phyloP scores from a whole-genome alignment of 2,888 invertebrate species.

The Drosophila eohydei region DNA sequence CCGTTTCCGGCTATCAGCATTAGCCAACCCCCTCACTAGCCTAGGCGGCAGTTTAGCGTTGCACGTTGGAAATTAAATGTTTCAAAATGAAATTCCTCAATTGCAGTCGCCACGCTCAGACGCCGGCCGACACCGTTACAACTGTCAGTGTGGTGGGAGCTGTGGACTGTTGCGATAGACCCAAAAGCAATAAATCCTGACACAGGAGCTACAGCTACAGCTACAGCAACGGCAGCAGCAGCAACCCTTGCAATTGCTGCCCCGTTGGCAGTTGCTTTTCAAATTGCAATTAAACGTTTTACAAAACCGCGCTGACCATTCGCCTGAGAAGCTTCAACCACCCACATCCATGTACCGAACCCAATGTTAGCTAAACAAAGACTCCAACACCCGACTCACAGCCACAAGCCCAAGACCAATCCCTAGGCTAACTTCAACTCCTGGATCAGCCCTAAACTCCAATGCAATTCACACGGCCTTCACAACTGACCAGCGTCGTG shows the following conservation, averaged over 20 bases:
- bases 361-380: conserved; percentile 73
- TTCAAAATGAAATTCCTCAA: conserved; percentile 82
- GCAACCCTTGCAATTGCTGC: conserved; percentile 66
- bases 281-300: conserved; percentile 82
- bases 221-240: conserved; percentile 37
- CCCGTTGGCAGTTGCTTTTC: conserved; percentile 60
- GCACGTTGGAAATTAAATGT: conserved; percentile 78
- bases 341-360: not conserved
- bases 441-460: conserved; percentile 47
- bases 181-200: conserved; percentile 77
- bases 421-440: conserved; percentile 14
- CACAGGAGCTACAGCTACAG: conserved; percentile 10
- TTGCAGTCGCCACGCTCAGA: conserved; percentile 70
- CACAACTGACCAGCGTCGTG: conserved; percentile 56
- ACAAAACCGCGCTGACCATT: conserved; percentile 79
- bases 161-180: conserved; percentile 57
- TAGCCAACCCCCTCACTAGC: conserved; percentile 12
- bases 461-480: conserved; percentile 69
- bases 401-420: conserved; percentile 6
- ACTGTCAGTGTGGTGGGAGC: conserved; percentile 13
- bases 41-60: conserved; percentile 55
- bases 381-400: conserved; percentile 12
- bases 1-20: conserved; percentile 73
- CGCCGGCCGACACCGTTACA: conserved; percentile 32
- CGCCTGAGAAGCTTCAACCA: conserved; percentile 18